These are phyloP conservation scores for Dasyornis broadbenti DNA, from an alignment of 2,113 vertebrate genomes.

Conservation along the genomic window DNA sequence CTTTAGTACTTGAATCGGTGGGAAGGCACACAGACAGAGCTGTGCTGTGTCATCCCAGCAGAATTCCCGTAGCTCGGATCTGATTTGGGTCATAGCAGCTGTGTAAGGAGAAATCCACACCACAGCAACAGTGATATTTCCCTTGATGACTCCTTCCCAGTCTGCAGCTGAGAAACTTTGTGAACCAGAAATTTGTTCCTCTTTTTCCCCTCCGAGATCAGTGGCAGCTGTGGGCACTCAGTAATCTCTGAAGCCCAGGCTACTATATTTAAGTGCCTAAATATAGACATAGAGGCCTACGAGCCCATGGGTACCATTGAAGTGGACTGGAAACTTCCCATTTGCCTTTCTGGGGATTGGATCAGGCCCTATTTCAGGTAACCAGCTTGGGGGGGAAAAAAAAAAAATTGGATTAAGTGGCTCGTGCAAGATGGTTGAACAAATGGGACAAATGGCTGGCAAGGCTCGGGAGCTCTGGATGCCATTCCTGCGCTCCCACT, in stretches of 20 bases:
- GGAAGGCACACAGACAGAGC: not conserved
- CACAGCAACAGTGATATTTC: not conserved
- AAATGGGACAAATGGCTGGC: constrained; percentile 55
- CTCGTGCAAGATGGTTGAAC: constrained; percentile 32
- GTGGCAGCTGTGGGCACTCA: constrained; percentile 35
- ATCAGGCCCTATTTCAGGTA: constrained; percentile 53
- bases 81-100: not conserved
- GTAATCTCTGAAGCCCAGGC: constrained; percentile 28
- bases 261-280: constrained; percentile 46
- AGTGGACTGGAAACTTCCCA: constrained; percentile 37
- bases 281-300: not conserved
- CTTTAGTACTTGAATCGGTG: not conserved
- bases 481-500: constrained; percentile 17
- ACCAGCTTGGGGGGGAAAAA: not conserved
- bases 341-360: constrained; percentile 28
- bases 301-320: not conserved
- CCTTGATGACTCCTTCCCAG: not conserved
- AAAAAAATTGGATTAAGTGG: not conserved
- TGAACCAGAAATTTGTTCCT: not conserved
- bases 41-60: not conserved
- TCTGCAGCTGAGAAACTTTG: not conserved
- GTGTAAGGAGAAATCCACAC: not conserved
- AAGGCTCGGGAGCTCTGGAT: constrained; percentile 43
- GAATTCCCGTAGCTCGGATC: not conserved
- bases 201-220: not conserved